Evolutionary conservation across 2,113 vertebrate genomes (phyloP).

Genomic region (Eupsittula cactorum): DNA sequence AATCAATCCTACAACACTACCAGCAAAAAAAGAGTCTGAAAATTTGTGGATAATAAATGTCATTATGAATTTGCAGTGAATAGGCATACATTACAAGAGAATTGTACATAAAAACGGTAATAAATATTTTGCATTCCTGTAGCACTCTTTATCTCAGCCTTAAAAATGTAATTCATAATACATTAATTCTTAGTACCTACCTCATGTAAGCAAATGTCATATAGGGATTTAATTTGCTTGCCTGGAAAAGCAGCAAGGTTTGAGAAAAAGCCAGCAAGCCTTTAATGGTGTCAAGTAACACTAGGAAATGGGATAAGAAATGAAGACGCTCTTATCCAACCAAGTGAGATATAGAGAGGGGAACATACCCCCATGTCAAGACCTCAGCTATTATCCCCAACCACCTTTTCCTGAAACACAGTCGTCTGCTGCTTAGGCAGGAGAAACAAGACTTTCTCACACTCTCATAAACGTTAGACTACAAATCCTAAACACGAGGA

Average conservation of each 20-base stretch:
- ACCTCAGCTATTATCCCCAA: not conserved
- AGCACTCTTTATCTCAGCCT: not conserved
- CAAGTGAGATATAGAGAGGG: not conserved
- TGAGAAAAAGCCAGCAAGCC: not conserved
- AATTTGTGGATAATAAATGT: not conserved
- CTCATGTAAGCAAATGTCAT: not conserved
- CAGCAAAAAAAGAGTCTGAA: not conserved
- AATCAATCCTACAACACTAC: not conserved
- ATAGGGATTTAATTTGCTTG: not conserved
- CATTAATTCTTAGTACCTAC: not conserved
- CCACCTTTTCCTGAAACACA: not conserved
- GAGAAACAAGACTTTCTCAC: not conserved
- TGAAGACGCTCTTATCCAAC: not conserved
- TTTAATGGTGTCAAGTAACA: not conserved
- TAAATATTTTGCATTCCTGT: conserved; percentile 15
- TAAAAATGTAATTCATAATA: not conserved
- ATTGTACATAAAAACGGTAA: not conserved
- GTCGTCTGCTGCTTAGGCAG: not conserved
- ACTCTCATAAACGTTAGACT: not conserved
- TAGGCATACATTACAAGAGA: not conserved
- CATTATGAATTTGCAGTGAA: not conserved
- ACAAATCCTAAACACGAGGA: not conserved
- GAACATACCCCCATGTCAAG: not conserved
- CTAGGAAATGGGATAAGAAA: not conserved
- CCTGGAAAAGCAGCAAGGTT: not conserved